phyloP scores from a whole-genome alignment of 37 sponge, comb jelly and placozoan species.

The Geodia barretti region DNA sequence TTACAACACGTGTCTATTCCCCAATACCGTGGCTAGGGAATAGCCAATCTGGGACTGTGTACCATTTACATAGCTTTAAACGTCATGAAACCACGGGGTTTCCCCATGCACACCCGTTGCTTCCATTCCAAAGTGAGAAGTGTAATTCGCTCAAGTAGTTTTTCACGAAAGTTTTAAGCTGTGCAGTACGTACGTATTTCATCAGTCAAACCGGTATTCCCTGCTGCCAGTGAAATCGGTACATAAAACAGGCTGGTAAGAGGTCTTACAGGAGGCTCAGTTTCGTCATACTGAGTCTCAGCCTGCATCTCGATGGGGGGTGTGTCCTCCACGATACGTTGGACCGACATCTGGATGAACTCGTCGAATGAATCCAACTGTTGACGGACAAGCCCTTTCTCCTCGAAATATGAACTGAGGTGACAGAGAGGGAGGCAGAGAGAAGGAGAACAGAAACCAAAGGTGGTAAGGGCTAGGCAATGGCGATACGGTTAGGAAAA shows the following conservation, averaged over 20 bases:
- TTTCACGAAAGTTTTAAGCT: no score
- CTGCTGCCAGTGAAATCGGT: no score
- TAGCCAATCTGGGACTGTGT: background rate
- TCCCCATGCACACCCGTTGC: no score
- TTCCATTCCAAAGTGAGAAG: no score
- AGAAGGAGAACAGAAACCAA: background rate
- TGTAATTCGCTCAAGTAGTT: no score
- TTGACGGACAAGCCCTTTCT: conserved; percentile 98
- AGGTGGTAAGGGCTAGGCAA: background rate
- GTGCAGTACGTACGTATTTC: no score
- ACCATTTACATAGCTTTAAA: no score
- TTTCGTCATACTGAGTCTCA: conserved; percentile 86
- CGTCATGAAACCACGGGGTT: no score
- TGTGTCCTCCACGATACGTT: conserved; percentile 96
- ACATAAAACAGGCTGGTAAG: no score
- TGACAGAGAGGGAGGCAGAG: background rate
- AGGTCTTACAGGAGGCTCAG: conserved; percentile 64
- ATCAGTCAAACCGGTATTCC: no score
- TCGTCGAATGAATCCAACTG: conserved; percentile 99
- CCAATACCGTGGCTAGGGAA: no score
- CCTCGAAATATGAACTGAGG: conserved; percentile 94
- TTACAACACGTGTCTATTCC: background rate
- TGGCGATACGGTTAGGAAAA: no score
- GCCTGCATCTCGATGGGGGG: conserved; percentile 96
- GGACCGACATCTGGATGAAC: conserved; percentile 99